These are phyloP conservation scores for Eledone cirrhosa DNA, from an alignment of 2,888 invertebrate genomes.

Conservation along the genomic window DNA sequence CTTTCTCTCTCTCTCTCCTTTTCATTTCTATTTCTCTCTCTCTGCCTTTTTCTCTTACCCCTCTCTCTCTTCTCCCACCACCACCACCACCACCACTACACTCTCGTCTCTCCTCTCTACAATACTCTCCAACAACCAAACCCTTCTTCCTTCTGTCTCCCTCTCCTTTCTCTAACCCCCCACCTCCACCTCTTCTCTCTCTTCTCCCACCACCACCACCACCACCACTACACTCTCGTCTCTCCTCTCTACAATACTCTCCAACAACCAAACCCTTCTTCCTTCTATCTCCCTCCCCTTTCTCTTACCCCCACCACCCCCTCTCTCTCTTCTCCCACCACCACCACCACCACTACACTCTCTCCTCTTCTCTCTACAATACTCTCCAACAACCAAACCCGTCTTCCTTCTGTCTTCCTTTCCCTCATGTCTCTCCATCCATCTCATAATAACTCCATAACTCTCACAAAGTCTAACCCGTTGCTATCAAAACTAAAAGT, in stretches of 20 bases:
- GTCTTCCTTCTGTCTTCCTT: no score
- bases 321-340: no score
- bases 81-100: no score
- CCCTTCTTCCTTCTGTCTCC: background rate
- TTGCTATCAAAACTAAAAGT: no score
- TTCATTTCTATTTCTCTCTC: background rate
- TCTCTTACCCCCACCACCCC: no score
- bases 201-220: background rate
- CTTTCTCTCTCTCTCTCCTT: background rate
- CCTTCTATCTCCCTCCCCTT: no score
- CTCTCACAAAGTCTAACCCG: no score
- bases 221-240: background rate
- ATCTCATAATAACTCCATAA: no score
- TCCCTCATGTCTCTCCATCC: no score
- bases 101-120: background rate
- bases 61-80: background rate
- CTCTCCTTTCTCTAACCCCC: background rate
- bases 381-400: no score
- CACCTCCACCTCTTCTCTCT: background rate
- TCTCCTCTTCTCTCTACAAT: background rate
- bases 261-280: constrained; percentile 7
- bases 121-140: background rate
- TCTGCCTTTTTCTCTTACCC: background rate
- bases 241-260: background rate
- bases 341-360: background rate